Conservation (phyloP, 2,113 vertebrate species). For the Hipposideros armiger region DNA sequence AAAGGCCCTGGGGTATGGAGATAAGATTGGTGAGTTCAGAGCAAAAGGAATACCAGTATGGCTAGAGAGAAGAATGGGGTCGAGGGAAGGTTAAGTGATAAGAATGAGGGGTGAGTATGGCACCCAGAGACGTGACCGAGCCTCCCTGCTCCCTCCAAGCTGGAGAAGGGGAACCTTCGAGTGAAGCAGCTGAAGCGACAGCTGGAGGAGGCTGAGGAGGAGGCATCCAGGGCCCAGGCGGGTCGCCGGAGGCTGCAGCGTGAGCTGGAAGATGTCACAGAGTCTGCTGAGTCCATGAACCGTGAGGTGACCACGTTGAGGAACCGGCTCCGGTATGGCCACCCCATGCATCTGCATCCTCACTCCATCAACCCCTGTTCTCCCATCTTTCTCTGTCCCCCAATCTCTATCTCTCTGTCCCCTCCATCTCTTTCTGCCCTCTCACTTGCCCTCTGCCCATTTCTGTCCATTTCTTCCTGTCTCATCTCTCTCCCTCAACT, state of each 20-base stretch:
- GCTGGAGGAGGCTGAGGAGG: conserved; percentile 94
- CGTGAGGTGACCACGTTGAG: conserved; percentile 92
- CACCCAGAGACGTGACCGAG: rapidly evolving
- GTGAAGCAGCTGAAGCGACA: conserved; percentile 94
- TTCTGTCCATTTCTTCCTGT: too few species aligned
- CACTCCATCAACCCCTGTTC: neutral
- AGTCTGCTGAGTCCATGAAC: conserved; percentile 91
- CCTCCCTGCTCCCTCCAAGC: conserved; percentile 73
- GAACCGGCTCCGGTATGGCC: conserved; percentile 91
- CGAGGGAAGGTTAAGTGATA: neutral
- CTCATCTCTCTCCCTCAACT: rapidly evolving
- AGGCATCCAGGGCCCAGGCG: conserved; percentile 90
- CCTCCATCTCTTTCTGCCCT: neutral
- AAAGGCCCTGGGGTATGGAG: neutral
- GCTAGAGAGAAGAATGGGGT: neutral
- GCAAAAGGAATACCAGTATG: neutral
- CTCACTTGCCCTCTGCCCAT: neutral
- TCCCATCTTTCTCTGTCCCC: neutral
- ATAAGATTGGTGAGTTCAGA: neutral
- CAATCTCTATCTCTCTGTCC: neutral
- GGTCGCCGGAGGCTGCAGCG: conserved; percentile 91
- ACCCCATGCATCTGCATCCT: rapidly evolving
- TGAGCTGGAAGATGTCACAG: conserved; percentile 92
- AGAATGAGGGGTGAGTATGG: neutral
- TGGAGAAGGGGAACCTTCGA: conserved; percentile 90